Conservation (phyloP, 2,888 invertebrate species). For the Cerastoderma edule region DNA sequence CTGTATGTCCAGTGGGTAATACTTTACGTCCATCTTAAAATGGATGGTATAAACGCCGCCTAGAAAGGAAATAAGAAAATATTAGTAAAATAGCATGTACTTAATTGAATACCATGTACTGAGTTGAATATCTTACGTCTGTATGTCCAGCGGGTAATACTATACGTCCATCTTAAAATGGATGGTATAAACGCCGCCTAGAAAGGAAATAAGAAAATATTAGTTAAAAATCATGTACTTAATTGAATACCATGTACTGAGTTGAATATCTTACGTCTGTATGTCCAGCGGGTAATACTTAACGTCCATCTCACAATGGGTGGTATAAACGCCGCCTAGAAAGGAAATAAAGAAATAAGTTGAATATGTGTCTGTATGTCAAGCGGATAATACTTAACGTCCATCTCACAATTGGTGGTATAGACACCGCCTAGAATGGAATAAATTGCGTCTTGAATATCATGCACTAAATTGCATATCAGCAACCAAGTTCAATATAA, state of each 20-base stretch:
- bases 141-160: slow-evolving; percentile 62
- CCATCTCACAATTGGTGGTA: slow-evolving; percentile 52
- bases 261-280: slow-evolving; percentile 48
- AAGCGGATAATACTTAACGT: slow-evolving; percentile 59
- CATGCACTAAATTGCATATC: no score
- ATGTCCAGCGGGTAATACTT: slow-evolving; percentile 62
- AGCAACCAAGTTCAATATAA: no score
- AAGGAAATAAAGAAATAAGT: slow-evolving; percentile 8
- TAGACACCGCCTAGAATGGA: slow-evolving; percentile 44
- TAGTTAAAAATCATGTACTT: no score
- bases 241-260: slow-evolving; percentile 58
- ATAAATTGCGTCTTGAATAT: no score
- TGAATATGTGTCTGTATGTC: slow-evolving; percentile 53
- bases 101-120: no score
- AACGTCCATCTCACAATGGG: slow-evolving; percentile 53
- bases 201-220: no score
- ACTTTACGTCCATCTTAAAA: slow-evolving; percentile 43
- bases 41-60: no score
- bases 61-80: no score
- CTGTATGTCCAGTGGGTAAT: slow-evolving; percentile 59
- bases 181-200: slow-evolving; percentile 53
- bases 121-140: slow-evolving; percentile 49
- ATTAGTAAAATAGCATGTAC: no score
- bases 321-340: slow-evolving; percentile 51
- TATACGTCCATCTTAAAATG: slow-evolving; percentile 53